Evolutionary conservation across 2,888 invertebrate species (phyloP).

Genomic region (Drosophila merina): DNA sequence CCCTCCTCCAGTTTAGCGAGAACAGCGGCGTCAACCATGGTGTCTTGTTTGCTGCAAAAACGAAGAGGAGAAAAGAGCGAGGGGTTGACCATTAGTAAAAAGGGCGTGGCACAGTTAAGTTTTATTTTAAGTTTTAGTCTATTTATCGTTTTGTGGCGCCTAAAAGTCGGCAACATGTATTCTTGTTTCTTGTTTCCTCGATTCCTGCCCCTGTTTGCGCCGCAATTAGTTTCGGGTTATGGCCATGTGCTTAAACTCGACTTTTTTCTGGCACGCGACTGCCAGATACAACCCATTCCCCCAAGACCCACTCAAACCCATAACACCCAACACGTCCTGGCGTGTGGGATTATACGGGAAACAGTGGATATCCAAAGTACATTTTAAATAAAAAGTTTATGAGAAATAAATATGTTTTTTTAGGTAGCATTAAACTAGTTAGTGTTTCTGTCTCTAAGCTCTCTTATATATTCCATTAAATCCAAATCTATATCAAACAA

Average conservation of each 20-base stretch:
- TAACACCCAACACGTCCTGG: background rate
- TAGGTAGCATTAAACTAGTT: too few species aligned
- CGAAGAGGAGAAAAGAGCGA: slow-evolving; percentile 27
- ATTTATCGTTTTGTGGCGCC: slow-evolving; percentile 38
- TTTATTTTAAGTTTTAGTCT: slow-evolving; percentile 3
- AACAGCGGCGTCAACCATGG: slow-evolving; percentile 96
- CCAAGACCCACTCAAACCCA: background rate
- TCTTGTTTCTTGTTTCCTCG: slow-evolving; percentile 15
- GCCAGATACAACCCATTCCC: background rate
- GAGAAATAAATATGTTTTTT: too few species aligned
- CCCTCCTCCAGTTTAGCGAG: slow-evolving; percentile 96
- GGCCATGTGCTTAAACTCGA: slow-evolving; percentile 37
- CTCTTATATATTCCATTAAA: too few species aligned
- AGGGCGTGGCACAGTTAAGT: slow-evolving; percentile 39
- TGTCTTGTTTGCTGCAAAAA: slow-evolving; percentile 88
- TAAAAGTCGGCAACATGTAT: slow-evolving; percentile 32
- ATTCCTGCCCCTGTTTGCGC: slow-evolving; percentile 31
- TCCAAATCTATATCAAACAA: background rate
- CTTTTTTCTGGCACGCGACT: slow-evolving; percentile 46
- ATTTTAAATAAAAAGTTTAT: too few species aligned
- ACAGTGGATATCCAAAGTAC: background rate
- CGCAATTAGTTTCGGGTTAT: slow-evolving; percentile 52
- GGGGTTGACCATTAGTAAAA: slow-evolving; percentile 39
- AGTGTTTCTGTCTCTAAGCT: too few species aligned
- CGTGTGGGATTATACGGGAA: background rate